A percentile compares a stretch with the other conserved stretches of the same genome.
Conservation (phyloP, 2,113 vertebrate species). For the Arenaria interpres region DNA sequence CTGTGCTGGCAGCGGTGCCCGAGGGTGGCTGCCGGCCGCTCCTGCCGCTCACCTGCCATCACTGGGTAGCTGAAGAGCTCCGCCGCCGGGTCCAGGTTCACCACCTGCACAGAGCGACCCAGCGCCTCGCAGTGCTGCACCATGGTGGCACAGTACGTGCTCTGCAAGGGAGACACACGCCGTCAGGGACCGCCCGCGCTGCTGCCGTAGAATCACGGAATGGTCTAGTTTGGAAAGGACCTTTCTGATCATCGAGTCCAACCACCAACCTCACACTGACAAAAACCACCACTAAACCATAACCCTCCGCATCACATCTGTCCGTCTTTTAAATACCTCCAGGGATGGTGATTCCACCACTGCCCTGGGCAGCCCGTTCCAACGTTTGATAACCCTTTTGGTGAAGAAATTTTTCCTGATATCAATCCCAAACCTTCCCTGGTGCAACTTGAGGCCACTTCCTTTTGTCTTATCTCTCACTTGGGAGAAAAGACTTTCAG, state of each 20-base stretch:
- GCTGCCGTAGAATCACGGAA: background rate
- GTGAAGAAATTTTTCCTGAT: background rate
- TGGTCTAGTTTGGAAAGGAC: background rate
- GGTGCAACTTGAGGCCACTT: background rate
- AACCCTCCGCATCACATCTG: background rate
- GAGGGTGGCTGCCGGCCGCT: fast-evolving
- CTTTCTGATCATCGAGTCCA: background rate
- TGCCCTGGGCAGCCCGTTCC: background rate
- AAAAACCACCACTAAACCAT: background rate
- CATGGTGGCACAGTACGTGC: constrained; percentile 94
- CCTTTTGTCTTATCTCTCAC: background rate
- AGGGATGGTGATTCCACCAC: background rate
- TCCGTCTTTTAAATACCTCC: background rate
- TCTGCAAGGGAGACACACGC: constrained; percentile 74
- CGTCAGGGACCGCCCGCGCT: background rate
- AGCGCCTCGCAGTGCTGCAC: constrained; percentile 87
- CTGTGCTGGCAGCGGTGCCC: background rate
- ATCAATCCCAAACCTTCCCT: background rate
- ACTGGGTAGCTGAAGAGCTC: constrained; percentile 91
- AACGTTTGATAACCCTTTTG: background rate
- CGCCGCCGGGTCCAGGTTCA: constrained; percentile 94
- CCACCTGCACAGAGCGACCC: constrained; percentile 90
- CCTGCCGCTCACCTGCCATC: constrained; percentile 85
- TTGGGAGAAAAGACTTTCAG: background rate
- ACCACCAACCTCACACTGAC: background rate